These are phyloP conservation scores for Pteronura brasiliensis DNA, from an alignment of 2,113 vertebrate genomes.

Conservation along the genomic window DNA sequence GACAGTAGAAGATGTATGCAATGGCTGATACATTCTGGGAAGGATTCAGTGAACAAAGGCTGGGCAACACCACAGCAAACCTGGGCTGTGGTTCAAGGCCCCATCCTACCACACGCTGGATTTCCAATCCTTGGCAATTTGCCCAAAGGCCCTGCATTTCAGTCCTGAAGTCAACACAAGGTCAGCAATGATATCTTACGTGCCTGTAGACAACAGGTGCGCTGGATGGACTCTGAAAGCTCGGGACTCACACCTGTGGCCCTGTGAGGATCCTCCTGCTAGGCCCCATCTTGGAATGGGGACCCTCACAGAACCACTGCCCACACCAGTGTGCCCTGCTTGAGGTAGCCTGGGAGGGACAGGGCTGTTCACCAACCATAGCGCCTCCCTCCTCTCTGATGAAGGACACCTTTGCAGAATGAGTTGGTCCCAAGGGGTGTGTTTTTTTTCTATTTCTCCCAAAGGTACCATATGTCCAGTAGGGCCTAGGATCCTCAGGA, in stretches of 20 bases:
- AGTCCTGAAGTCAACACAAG: neutral
- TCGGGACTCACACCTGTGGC: neutral
- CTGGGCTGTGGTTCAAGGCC: neutral
- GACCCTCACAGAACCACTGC: neutral
- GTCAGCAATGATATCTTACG: neutral
- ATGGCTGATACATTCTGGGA: fast-evolving
- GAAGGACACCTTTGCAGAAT: neutral
- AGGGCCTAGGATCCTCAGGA: neutral
- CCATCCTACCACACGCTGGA: neutral
- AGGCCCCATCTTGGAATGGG: too few species aligned
- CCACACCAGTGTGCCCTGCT: neutral
- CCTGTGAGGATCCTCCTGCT: fast-evolving
- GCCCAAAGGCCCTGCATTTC: neutral
- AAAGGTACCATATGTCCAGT: neutral
- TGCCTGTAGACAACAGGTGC: neutral
- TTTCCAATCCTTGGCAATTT: neutral
- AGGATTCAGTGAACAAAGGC: neutral
- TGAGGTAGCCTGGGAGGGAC: neutral
- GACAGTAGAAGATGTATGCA: fast-evolving
- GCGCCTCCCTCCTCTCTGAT: fast-evolving
- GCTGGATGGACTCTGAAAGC: neutral
- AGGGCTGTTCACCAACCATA: neutral
- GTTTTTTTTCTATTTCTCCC: neutral
- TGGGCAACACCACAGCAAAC: neutral
- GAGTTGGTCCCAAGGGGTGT: neutral